phyloP scores from a whole-genome alignment of 2,113 vertebrate species.

The Misgurnus anguillicaudatus region DNA sequence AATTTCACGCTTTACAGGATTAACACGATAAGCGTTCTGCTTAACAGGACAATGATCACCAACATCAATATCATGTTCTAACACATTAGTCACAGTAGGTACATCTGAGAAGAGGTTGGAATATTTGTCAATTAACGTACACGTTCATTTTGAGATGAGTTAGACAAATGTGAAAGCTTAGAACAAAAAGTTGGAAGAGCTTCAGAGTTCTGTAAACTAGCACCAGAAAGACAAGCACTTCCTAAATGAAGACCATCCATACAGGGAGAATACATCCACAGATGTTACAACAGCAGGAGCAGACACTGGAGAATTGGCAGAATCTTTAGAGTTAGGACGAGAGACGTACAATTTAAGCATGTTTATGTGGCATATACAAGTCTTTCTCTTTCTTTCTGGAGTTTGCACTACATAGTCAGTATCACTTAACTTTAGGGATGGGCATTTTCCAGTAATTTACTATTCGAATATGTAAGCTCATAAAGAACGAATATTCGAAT shows the following conservation, averaged over 20 bases:
- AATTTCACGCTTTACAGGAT: slow-evolving; percentile 4
- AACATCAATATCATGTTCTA: slow-evolving; percentile 17
- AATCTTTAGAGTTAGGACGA: neutral
- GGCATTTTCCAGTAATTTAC: no score
- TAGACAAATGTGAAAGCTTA: neutral
- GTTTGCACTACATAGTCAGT: no score
- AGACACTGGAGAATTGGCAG: neutral
- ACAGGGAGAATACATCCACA: neutral
- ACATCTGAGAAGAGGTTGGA: neutral
- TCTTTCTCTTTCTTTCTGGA: no score
- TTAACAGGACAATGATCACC: slow-evolving; percentile 1
- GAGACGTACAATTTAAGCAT: slow-evolving; percentile 5
- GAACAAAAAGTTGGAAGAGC: neutral
- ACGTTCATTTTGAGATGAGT: neutral
- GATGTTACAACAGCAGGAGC: neutral
- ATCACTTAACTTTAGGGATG: no score
- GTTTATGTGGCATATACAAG: neutral
- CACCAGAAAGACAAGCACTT: neutral
- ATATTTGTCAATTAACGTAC: neutral
- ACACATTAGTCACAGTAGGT: neutral
- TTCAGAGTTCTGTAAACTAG: neutral
- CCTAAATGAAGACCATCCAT: neutral
- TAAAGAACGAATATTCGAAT: rapidly evolving
- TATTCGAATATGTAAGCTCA: rapidly evolving
- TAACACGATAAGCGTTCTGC: slow-evolving; percentile 10